phyloP scores from a whole-genome alignment of 2,113 vertebrate genomes.

The Bucco capensis region DNA sequence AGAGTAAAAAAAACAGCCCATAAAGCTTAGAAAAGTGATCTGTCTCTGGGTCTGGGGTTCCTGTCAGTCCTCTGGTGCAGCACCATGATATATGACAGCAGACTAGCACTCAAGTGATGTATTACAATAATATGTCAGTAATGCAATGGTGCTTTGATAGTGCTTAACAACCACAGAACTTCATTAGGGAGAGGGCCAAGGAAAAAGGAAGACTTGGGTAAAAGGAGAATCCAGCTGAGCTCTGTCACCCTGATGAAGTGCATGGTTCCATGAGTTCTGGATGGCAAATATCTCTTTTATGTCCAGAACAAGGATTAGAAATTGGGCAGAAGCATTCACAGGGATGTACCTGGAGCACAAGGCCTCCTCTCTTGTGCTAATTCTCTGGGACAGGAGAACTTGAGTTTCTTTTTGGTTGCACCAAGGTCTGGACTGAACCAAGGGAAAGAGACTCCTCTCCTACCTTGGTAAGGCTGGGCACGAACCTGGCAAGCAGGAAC shows the following conservation, averaged over 20 bases:
- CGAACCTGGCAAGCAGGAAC: background rate
- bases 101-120: slow-evolving; percentile 28
- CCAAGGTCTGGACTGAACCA: background rate
- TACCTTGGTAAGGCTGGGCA: background rate
- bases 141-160: slow-evolving; percentile 29
- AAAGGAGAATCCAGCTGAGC: background rate
- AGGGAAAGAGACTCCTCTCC: background rate
- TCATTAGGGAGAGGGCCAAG: background rate
- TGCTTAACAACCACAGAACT: slow-evolving; percentile 22
- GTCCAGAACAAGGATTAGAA: background rate
- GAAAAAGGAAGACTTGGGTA: background rate
- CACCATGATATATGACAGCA: background rate
- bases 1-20: background rate
- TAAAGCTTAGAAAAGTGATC: background rate
- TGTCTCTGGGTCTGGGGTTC: background rate
- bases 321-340: background rate
- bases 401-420: background rate
- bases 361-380: background rate
- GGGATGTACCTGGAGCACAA: background rate
- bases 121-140: slow-evolving; percentile 42
- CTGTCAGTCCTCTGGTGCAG: slow-evolving; percentile 34
- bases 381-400: background rate
- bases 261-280: background rate
- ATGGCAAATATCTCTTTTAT: background rate
- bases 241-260: background rate